phyloP scores from a whole-genome alignment of 1,140 invertebrate species.

The Calephelis virginiensis region DNA sequence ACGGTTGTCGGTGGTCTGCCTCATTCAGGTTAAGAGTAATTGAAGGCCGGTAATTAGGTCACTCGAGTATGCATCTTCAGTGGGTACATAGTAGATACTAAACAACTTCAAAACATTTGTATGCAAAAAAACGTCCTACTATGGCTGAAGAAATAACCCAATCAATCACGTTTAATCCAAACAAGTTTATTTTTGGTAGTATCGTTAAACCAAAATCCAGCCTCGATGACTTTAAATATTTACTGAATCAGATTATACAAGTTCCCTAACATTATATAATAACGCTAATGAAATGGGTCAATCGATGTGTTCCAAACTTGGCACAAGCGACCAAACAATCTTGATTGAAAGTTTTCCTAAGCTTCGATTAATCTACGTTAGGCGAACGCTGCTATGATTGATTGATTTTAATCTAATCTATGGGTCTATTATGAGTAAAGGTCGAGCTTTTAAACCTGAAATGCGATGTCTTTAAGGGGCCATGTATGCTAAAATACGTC shows the following conservation, averaged over 20 bases:
- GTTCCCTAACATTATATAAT: constrained; percentile 9
- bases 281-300: constrained; percentile 44
- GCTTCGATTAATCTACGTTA: constrained; percentile 15
- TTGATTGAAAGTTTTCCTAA: constrained; percentile 55
- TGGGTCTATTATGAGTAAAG: constrained; percentile 14
- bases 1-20: too few relatives aligned
- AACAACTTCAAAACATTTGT: too few relatives aligned
- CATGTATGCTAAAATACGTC: too few relatives aligned
- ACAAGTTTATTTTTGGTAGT: not conserved
- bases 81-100: too few relatives aligned
- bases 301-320: constrained; percentile 46
- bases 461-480: not conserved
- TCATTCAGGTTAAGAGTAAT: too few relatives aligned
- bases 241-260: constrained; percentile 11
- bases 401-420: constrained; percentile 18
- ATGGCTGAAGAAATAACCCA: too few relatives aligned
- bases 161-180: too few relatives aligned
- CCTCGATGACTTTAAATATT: not conserved
- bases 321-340: constrained; percentile 52
- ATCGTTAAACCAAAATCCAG: not conserved
- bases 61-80: too few relatives aligned
- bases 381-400: constrained; percentile 14
- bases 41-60: too few relatives aligned
- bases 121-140: too few relatives aligned
- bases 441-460: constrained; percentile 9